Evolutionary conservation across 2,113 vertebrate species (phyloP).

Genomic region (Silurus meridionalis): DNA sequence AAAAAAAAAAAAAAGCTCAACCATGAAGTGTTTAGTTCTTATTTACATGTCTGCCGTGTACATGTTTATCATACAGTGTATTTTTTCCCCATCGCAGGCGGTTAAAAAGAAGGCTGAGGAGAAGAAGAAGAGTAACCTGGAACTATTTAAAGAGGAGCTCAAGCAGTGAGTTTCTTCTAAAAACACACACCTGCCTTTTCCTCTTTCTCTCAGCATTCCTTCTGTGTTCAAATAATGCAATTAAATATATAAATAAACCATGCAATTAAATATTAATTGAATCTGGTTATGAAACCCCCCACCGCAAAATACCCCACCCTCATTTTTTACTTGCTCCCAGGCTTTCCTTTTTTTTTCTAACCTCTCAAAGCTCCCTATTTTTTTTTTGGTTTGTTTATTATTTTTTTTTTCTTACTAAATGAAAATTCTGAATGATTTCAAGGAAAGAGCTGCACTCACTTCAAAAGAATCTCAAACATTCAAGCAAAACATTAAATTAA

Average conservation of each 20-base stretch:
- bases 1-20: neutral
- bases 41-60: neutral
- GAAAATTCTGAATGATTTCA: neutral
- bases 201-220: neutral
- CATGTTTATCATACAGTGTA: neutral
- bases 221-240: neutral
- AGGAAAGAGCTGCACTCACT: neutral
- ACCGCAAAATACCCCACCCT: no score
- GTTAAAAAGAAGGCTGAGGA: slow-evolving; percentile 75
- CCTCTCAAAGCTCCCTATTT: neutral
- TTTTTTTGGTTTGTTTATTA: neutral
- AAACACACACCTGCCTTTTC: neutral
- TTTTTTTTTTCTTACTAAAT: neutral
- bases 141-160: slow-evolving; percentile 80
- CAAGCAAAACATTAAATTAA: neutral
- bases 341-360: neutral
- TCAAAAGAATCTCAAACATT: neutral
- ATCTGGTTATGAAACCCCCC: no score
- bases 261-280: no score
- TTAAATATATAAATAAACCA: no score
- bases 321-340: neutral
- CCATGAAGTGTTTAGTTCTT: neutral
- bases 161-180: slow-evolving; percentile 71
- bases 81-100: slow-evolving; percentile 54
- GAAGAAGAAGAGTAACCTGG: slow-evolving; percentile 80